Conservation (phyloP, 2,797 vertebrate genomes). For the Gymnoscopelus braueri region DNA sequence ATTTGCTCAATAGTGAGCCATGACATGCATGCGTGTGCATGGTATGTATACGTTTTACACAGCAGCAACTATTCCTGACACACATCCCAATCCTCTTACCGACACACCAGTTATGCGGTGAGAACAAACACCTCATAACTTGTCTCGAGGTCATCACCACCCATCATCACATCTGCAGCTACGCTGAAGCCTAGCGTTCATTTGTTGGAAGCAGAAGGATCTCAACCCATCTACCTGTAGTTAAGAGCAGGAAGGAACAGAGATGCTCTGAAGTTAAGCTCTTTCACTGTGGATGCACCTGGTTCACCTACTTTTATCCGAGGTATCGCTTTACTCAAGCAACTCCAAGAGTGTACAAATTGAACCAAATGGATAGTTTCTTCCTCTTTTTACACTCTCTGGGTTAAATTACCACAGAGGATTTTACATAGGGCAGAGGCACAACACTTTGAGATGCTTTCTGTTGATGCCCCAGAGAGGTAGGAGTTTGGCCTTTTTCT, state of each 20-base stretch:
- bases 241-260: constrained; percentile 1
- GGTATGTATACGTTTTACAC: too few species aligned
- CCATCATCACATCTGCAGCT: background rate
- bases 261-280: constrained; percentile 3
- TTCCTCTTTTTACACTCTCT: too few species aligned
- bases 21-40: background rate
- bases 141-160: background rate
- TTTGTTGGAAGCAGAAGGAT: constrained; percentile 3
- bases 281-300: constrained; percentile 43
- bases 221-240: background rate
- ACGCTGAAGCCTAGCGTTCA: background rate
- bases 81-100: too few species aligned
- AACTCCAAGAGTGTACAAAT: constrained; percentile 19
- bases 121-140: too few species aligned
- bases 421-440: constrained; percentile 28
- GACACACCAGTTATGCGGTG: too few species aligned
- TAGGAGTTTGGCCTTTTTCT: constrained; percentile 53
- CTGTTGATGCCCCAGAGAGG: constrained; percentile 58
- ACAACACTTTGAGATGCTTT: constrained; percentile 57
- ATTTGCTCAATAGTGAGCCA: too few species aligned
- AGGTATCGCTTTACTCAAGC: constrained; percentile 43
- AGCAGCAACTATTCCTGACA: too few species aligned
- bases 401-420: too few species aligned
- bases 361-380: too few species aligned
- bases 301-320: constrained; percentile 51